Evolutionary conservation across 1,140 invertebrate species (phyloP).

Genomic region (Carcinoscorpius rotundicauda): DNA sequence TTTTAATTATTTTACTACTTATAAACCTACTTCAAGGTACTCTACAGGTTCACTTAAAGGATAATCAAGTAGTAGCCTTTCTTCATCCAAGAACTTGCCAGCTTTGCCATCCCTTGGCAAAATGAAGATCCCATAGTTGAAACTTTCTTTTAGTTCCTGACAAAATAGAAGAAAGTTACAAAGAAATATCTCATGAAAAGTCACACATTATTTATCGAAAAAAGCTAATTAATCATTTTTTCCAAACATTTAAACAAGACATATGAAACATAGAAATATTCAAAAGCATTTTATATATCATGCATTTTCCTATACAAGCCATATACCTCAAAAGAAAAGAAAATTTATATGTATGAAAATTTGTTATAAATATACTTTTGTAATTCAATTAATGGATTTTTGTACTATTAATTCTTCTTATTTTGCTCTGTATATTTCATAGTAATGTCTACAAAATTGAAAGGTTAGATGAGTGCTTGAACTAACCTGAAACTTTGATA

Average conservation of each 20-base stretch:
- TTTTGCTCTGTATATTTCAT: too few relatives aligned
- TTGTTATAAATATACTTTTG: not conserved
- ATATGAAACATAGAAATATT: not conserved
- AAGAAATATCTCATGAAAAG: not conserved
- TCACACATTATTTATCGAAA: not conserved
- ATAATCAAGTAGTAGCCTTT: slow-evolving; percentile 88
- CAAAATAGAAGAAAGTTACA: slow-evolving; percentile 33
- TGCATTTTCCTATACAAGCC: not conserved
- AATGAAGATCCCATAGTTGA: slow-evolving; percentile 97
- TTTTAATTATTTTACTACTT: not conserved
- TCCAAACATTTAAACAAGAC: too few relatives aligned
- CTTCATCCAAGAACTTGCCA: slow-evolving; percentile 97
- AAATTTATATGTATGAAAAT: not conserved
- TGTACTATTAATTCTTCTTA: too few relatives aligned
- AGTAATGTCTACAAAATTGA: too few relatives aligned
- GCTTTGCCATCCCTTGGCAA: slow-evolving; percentile 48
- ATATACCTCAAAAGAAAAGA: not conserved
- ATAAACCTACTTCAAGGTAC: slow-evolving; percentile 15
- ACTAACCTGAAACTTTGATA: too few relatives aligned
- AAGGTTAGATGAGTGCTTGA: too few relatives aligned
- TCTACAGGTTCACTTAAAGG: slow-evolving; percentile 30
- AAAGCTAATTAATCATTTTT: too few relatives aligned
- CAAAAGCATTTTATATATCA: not conserved
- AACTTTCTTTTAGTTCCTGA: slow-evolving; percentile 81
- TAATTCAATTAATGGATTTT: too few relatives aligned